Base-by-base conservation (phyloP, 2,113 vertebrate species). In the Eleginops maclovinus region DNA sequence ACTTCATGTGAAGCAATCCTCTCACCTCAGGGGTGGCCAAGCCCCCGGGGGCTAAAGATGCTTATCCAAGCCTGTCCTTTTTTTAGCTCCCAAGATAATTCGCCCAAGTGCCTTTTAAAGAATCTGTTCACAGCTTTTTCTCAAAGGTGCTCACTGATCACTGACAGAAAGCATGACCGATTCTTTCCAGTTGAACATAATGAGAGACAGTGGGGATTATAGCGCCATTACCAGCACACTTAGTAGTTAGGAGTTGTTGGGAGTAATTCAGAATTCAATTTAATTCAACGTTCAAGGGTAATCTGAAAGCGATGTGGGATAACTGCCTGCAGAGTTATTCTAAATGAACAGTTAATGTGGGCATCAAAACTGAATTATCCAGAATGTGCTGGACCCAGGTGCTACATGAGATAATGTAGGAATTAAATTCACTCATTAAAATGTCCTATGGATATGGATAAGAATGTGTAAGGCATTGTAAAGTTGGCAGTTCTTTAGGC, bases 31-130 rank as follows among this genome's bases (percentile, higher is more conserved):
- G 78, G 86, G 90, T 91, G 87, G 84, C 80, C 78, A 67, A 90
- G 66, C 82, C 80, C 64, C 58, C 36, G 15, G 56, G 75, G 77
- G 81, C 87, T 91, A 87, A 92, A 91, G 89, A 91, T 90, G 84
- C 89, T 93, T 94, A 94, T 94, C 90, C 91, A 65, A 83, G 77
- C 86, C 60, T 54, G 82, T 87, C 86, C 88, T 93, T 92, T 93
- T 92, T 94, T 91, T 93, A 93, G 89, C 87, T 40, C 13, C 67
- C n/a, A 63, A 92, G 93, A 93, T 94, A 90, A 93, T 92, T 93
- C 31, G 10, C 70, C 70, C 72, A 81, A 88, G 89, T 85, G 90
- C 78, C 83, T 70, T 59, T 85, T 76, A 79, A 82, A 89, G 85
- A 86, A 85, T 89, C 82, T 54, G 86, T 88, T 86, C 77, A 81